Evolutionary conservation across 2,797 vertebrate species (phyloP).

Genomic region (Vireo griseus): DNA sequence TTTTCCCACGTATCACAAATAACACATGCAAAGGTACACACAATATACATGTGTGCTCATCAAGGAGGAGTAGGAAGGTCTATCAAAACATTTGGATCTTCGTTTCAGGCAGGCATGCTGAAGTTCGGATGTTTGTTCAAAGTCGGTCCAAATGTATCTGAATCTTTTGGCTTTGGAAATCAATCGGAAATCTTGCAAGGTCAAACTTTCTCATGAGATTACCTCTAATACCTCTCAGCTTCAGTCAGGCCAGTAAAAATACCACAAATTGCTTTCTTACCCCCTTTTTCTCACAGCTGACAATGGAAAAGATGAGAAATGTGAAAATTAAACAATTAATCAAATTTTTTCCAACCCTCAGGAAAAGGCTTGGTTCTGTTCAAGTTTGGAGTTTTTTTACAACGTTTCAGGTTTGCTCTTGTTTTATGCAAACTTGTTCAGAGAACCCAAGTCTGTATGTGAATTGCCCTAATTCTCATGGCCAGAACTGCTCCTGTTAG

Average conservation of each 20-base stretch:
- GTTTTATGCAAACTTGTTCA: neutral
- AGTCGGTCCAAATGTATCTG: neutral
- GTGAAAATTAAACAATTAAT: slow-evolving; percentile 66
- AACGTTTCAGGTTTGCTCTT: slow-evolving; percentile 36
- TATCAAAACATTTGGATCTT: slow-evolving; percentile 7
- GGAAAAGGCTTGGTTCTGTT: slow-evolving; percentile 38
- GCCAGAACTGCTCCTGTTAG: neutral
- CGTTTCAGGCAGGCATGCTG: neutral
- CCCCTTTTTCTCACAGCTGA: slow-evolving; percentile 28
- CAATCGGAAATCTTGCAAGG: slow-evolving; percentile 46
- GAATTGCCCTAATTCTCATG: neutral
- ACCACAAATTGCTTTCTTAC: slow-evolving; percentile 51
- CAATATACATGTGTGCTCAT: neutral
- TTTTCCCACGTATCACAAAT: neutral
- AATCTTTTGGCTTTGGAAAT: slow-evolving; percentile 32
- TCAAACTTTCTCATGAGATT: slow-evolving; percentile 47
- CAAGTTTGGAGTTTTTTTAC: neutral
- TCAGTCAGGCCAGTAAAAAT: slow-evolving; percentile 60
- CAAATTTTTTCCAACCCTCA: slow-evolving; percentile 40
- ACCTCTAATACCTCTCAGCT: slow-evolving; percentile 48
- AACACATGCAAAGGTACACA: neutral
- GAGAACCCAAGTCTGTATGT: neutral
- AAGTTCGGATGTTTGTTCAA: slow-evolving; percentile 15
- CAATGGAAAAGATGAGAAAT: slow-evolving; percentile 56
- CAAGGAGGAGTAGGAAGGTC: neutral